phyloP scores from a whole-genome alignment of 2,797 vertebrate genomes.

The Gambelia wislizenii region DNA sequence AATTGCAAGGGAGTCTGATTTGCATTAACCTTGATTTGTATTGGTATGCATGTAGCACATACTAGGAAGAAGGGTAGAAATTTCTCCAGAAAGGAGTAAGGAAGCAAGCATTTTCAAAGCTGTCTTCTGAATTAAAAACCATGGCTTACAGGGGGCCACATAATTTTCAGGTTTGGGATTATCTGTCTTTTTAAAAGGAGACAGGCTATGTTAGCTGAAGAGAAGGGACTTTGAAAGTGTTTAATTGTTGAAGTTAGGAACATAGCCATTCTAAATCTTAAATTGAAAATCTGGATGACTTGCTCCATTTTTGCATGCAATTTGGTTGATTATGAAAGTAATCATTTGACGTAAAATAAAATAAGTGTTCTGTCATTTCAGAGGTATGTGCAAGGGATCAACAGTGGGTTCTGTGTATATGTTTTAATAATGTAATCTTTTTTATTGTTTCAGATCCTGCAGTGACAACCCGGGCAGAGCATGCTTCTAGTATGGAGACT shows the following conservation, averaged over 20 bases:
- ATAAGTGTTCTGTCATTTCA: background rate
- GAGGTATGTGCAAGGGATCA: background rate
- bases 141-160: background rate
- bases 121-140: background rate
- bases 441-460: constrained; percentile 54
- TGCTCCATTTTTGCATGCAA: no score
- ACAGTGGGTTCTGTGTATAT: background rate
- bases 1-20: background rate
- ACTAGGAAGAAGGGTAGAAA: background rate
- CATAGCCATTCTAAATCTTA: background rate
- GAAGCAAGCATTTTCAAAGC: background rate
- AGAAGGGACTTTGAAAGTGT: background rate
- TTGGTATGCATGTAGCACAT: background rate
- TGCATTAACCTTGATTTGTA: background rate
- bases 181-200: background rate
- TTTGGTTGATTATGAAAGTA: background rate
- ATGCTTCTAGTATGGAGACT: background rate
- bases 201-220: background rate
- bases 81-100: background rate
- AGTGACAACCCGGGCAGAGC: background rate
- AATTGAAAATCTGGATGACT: background rate
- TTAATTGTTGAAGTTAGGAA: background rate
- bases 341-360: background rate
- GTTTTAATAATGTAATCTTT: constrained; percentile 23
- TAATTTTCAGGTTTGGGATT: background rate